Conservation (phyloP, 2,797 vertebrate species). For the Trachurus trachurus region DNA sequence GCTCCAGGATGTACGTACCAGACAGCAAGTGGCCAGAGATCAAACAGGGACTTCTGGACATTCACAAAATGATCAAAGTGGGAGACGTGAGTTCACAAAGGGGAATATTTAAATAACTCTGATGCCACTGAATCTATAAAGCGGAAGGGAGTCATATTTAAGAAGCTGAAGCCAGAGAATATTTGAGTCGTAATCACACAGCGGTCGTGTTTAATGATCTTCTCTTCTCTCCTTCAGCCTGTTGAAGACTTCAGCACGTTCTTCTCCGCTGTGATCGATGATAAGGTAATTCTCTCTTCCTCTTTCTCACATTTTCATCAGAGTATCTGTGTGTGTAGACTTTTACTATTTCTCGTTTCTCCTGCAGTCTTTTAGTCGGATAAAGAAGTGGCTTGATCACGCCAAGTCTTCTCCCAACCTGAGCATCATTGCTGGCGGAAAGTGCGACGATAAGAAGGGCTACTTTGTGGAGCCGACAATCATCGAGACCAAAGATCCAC, state of each 20-base stretch:
- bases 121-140: not conserved
- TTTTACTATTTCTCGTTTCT: not conserved
- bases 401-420: slow-evolving; percentile 88
- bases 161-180: not conserved
- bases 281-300: slow-evolving; percentile 85
- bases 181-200: not conserved
- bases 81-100: slow-evolving; percentile 90
- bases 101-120: not conserved
- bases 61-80: slow-evolving; percentile 89
- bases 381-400: slow-evolving; percentile 89
- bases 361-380: slow-evolving; percentile 89
- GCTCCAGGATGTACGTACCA: slow-evolving; percentile 94
- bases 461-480: slow-evolving; percentile 95
- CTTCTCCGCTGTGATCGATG: slow-evolving; percentile 95
- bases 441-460: slow-evolving; percentile 87
- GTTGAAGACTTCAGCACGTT: slow-evolving; percentile 91
- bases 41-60: slow-evolving; percentile 88
- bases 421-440: slow-evolving; percentile 90
- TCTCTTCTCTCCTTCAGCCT: slow-evolving; percentile 82
- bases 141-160: not conserved
- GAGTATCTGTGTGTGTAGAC: accelerated
- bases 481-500: slow-evolving; percentile 90
- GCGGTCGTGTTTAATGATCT: not conserved
- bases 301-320: not conserved
- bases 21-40: slow-evolving; percentile 92